phyloP scores from a whole-genome alignment of 1,140 invertebrate species.

The Aradophagus sp. region DNA sequence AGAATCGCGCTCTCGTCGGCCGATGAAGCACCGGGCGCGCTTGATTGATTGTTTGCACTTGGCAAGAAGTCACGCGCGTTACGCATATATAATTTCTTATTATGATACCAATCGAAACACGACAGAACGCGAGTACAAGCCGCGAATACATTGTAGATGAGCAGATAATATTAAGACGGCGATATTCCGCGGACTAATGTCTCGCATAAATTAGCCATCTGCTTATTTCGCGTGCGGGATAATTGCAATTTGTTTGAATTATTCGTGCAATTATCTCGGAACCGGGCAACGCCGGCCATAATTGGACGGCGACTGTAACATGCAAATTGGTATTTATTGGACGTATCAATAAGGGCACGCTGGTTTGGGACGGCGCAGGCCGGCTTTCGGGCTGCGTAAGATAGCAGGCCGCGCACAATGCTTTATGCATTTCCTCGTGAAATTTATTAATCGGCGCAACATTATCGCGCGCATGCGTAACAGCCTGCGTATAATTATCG shows the following conservation, averaged over 20 bases:
- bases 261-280: conserved; percentile 16
- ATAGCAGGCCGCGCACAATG: too few species aligned
- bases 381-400: too few species aligned
- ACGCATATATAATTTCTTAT: conserved; percentile 29
- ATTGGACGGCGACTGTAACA: too few species aligned
- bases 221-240: conserved; percentile 9
- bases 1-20: too few species aligned
- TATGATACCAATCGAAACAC: conserved; percentile 32
- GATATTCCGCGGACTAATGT: conserved; percentile 19
- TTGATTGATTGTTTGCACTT: conserved; percentile 35
- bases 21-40: conserved; percentile 9
- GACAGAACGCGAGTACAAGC: conserved; percentile 18
- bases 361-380: too few species aligned
- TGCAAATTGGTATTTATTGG: too few species aligned
- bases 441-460: too few species aligned
- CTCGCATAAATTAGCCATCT: conserved; percentile 7
- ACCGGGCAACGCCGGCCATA: too few species aligned
- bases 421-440: too few species aligned
- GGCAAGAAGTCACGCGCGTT: conserved; percentile 12
- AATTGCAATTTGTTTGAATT: conserved; percentile 24
- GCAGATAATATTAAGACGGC: conserved; percentile 36
- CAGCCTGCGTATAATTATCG: too few species aligned
- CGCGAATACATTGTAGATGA: conserved; percentile 24
- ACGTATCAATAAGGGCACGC: too few species aligned
- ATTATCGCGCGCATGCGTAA: too few species aligned